Base-by-base conservation (phyloP, 2,797 vertebrate genomes). In the Limnodromus scolopaceus region DNA sequence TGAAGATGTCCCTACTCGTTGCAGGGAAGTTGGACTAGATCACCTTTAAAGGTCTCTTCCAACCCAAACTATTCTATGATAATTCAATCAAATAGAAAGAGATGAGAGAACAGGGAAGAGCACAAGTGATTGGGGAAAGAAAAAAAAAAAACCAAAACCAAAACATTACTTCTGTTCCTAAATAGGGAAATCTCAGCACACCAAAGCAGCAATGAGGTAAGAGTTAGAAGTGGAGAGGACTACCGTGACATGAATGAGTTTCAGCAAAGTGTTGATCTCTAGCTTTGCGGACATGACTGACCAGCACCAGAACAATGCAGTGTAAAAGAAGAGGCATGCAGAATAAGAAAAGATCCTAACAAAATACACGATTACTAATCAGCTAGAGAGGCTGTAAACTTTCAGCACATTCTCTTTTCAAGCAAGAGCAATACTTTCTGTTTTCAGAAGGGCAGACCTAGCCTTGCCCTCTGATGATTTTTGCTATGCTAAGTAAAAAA, bases 401-500 rank as follows among this genome's bases (percentile, higher is more conserved):
- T 84, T 66, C 39, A 72, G 51, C 22, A 11, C 27, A 7, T 83
- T 85, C 85, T 48, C 16, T 93, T 91, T 85, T 68, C 53, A 85
- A 92, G 65, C 38, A 90, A 84, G 41, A 30, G 32, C 30, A 89
- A 58, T 65, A 72, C 49, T 65, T 87, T 72, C 16, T 69, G 48
- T 18, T 93, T 91, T 89, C 10, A 89, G 57, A 81, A 87, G 79
- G 53, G 27, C 24, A 92, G 45, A 79, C 23, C 28, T 58, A 60
- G 69, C 68, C 45, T 82, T 58, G 43, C 24, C 45, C 72, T 91
- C 64, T 51, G 69, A 91, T 84, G 41, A 85, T 58, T 95, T 95
- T 81, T 88, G 87, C 79, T 77, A 65, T 19, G 41, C 79, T 85
- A 88, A 75, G 84, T 85, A 85, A 68, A 83, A 94, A 95, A 83